Base-by-base conservation (phyloP, 35 echinoderm and acorn worm species). In the Lytechinus pictus region DNA sequence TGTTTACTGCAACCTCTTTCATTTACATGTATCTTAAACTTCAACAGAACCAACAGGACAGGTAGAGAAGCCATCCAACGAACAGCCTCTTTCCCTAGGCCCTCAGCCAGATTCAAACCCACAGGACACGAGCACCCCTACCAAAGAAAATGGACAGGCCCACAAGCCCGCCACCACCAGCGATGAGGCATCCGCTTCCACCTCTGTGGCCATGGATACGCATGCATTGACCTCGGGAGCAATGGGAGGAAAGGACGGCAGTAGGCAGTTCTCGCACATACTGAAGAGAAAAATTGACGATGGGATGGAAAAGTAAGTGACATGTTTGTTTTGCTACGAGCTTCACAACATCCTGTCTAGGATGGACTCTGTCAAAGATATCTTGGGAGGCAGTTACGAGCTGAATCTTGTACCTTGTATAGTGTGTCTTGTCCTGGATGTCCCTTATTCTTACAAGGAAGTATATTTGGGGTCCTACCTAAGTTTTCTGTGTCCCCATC, bases 281-380 rank as follows among this genome's bases (percentile, higher is more conserved):
- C 94, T 99, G 54, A 99, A 99, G 95, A 97, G 98, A 58, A 97
- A 99, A 89, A 97, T 97, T 52, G 97, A 99, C 94, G 97, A 97
- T 95, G 98, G 98, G 9, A 99, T 99, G 98, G 98, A 99, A 87
- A 99, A 86, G 98, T 99, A 95, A 95, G 97, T 96, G 88, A 79
- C 55, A 11, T 57, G 55, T 11, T 57, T 9, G 0, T 58, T 9
- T 2, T 58, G 56, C 56, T 9, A 58, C 9, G 6, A 11, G 9
- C 9, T 58, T 58, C 9, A 1, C 9, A 16, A 66, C 10, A 66
- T 4, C 4, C 60, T 10, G 0, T 24, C 61, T 21, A 21, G 61
- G 61, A 24, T 71, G 16, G 13, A 71, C 24, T 71, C 24, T 71
- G 61, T 24, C 61, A 71, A 21, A 21, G 61, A 24, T 13, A 21